phyloP scores from a whole-genome alignment of 2,797 vertebrate genomes.

The Phrynocephalus guinanensis region DNA sequence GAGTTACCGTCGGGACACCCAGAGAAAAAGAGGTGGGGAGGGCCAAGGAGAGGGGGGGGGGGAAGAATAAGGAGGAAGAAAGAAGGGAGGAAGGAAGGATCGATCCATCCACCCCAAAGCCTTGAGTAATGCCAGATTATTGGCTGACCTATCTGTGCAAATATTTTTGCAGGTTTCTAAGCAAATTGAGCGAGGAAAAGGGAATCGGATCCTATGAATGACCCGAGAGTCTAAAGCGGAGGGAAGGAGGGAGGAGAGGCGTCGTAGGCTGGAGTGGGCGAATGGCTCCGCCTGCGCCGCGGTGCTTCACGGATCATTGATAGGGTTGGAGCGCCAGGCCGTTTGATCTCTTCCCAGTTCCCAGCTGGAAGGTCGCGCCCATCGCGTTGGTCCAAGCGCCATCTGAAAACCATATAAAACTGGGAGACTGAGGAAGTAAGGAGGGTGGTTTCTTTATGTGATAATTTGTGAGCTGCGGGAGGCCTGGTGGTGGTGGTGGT shows the following conservation, averaged over 20 bases:
- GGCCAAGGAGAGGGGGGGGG: too few relatives aligned
- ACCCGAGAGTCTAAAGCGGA: neutral
- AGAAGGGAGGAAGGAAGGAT: too few relatives aligned
- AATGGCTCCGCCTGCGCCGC: neutral
- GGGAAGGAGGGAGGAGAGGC: too few relatives aligned
- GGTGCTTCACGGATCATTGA: conserved; percentile 34
- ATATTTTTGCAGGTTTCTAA: conserved; percentile 33
- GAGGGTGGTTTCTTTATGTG: neutral
- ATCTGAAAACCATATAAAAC: conserved; percentile 14
- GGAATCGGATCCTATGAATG: neutral
- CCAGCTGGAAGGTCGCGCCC: neutral
- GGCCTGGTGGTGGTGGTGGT: neutral
- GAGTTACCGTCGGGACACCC: neutral
- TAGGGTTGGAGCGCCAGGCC: neutral
- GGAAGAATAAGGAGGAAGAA: too few relatives aligned
- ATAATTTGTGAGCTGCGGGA: neutral
- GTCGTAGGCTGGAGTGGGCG: too few relatives aligned
- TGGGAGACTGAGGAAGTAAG: neutral
- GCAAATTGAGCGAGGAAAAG: neutral
- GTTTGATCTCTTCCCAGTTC: conserved; percentile 3
- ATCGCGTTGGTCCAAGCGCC: neutral
- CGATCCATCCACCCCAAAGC: too few relatives aligned
- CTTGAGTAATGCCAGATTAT: neutral
- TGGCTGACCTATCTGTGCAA: conserved; percentile 33
- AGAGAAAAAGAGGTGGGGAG: too few relatives aligned